Percentiles rank a stretch among this genome's conserved stretches.
Conservation (phyloP, 2,113 vertebrate species). For the Varanus komodoensis region DNA sequence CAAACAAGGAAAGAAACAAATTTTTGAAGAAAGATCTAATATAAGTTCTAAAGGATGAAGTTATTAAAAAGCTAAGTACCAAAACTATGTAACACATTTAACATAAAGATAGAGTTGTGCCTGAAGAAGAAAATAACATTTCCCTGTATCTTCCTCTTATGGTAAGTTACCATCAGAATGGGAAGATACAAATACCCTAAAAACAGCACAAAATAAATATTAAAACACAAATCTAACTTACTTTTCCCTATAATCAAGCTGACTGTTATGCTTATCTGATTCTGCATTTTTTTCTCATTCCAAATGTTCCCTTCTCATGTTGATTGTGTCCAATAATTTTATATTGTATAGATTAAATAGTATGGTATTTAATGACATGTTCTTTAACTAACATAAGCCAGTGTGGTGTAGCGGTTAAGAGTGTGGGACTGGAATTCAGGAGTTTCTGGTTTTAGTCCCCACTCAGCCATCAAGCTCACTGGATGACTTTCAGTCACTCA, state of each 20-base stretch:
- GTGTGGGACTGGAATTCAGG: no score
- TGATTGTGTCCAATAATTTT: background rate
- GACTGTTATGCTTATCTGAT: background rate
- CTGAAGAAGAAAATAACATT: background rate
- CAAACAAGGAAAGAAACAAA: background rate
- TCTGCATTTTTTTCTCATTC: background rate
- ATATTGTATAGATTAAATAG: background rate
- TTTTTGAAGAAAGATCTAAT: background rate
- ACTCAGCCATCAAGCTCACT: no score
- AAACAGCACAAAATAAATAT: background rate
- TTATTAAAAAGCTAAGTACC: background rate
- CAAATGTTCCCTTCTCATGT: background rate
- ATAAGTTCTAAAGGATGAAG: background rate
- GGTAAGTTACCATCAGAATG: background rate
- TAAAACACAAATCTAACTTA: background rate
- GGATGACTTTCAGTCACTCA: no score
- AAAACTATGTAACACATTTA: background rate
- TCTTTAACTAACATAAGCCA: no score
- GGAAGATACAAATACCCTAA: background rate
- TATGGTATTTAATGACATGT: no score
- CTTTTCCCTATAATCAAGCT: background rate
- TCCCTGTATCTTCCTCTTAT: background rate
- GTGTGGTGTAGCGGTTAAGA: no score
- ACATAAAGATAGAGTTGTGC: background rate
- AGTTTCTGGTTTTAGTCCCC: no score